phyloP scores from a whole-genome alignment of 2,113 vertebrate species.

The Turdus rufiventris region DNA sequence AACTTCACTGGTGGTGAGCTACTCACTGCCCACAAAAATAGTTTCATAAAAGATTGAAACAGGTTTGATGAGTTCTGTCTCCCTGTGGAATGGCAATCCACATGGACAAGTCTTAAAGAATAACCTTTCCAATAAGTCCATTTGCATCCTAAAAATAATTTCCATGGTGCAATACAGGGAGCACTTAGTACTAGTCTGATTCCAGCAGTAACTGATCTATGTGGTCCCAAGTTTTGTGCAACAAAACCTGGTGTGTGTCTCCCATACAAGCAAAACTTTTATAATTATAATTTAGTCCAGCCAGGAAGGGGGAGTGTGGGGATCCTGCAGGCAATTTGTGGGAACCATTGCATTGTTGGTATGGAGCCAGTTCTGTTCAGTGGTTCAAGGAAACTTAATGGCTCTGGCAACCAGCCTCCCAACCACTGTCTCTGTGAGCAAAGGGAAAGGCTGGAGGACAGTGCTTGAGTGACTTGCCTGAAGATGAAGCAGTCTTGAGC shows the following conservation, averaged over 20 bases:
- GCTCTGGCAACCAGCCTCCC: background rate
- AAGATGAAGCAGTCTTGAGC: background rate
- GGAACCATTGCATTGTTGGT: background rate
- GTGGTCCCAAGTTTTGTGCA: background rate
- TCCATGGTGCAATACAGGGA: background rate
- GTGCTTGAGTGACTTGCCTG: background rate
- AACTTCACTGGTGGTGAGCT: background rate
- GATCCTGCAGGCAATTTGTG: background rate
- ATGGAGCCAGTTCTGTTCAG: background rate
- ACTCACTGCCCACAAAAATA: background rate
- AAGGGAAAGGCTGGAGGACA: background rate
- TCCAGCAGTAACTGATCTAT: background rate
- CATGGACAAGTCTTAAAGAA: background rate
- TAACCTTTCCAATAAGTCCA: background rate
- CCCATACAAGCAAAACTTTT: background rate
- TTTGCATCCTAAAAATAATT: background rate
- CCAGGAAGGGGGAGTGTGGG: background rate
- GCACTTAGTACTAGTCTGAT: background rate
- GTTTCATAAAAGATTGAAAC: background rate
- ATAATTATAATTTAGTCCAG: background rate
- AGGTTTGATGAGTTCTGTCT: background rate
- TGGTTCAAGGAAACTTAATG: background rate
- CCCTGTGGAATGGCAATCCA: background rate
- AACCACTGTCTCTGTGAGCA: fast-evolving
- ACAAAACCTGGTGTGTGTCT: background rate